These are phyloP conservation scores for Hetaerina titia DNA, from an alignment of 2,888 invertebrate species.

Conservation along the genomic window DNA sequence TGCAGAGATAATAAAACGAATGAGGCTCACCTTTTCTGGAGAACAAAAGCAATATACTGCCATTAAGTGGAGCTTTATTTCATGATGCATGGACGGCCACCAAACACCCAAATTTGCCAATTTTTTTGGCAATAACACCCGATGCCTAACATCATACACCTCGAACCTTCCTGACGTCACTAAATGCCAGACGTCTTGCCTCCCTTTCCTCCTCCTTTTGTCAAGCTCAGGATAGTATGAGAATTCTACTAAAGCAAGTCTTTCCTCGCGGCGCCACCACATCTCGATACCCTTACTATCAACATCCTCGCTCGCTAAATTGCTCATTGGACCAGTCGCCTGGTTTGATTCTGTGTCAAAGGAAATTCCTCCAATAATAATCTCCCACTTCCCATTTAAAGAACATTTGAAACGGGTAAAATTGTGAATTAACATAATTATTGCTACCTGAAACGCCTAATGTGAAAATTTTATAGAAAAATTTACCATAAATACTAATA, in stretches of 20 bases:
- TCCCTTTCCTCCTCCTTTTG: neutral
- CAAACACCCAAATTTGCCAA: slow-evolving; percentile 48
- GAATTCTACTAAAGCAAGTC: slow-evolving; percentile 15
- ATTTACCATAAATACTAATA: too few species aligned
- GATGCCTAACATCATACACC: slow-evolving; percentile 57
- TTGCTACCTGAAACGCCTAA: too few species aligned
- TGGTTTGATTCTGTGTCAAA: neutral
- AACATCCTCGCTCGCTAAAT: too few species aligned
- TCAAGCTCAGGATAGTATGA: slow-evolving; percentile 29
- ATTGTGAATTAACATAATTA: too few species aligned
- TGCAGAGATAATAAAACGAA: neutral
- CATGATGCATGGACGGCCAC: slow-evolving; percentile 54
- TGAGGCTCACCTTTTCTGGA: slow-evolving; percentile 46
- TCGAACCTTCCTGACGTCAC: slow-evolving; percentile 27
- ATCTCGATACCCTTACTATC: neutral
- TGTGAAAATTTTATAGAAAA: too few species aligned
- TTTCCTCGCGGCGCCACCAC: neutral
- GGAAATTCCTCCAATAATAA: neutral
- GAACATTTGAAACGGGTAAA: neutral
- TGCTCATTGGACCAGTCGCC: too few species aligned
- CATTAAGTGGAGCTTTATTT: slow-evolving; percentile 58
- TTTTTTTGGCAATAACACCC: slow-evolving; percentile 50
- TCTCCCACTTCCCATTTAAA: neutral
- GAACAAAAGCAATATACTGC: slow-evolving; percentile 42
- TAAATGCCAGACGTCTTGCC: slow-evolving; percentile 37